These are phyloP conservation scores for Gulo gulo DNA, from an alignment of 2,113 vertebrate genomes.

Conservation along the genomic window DNA sequence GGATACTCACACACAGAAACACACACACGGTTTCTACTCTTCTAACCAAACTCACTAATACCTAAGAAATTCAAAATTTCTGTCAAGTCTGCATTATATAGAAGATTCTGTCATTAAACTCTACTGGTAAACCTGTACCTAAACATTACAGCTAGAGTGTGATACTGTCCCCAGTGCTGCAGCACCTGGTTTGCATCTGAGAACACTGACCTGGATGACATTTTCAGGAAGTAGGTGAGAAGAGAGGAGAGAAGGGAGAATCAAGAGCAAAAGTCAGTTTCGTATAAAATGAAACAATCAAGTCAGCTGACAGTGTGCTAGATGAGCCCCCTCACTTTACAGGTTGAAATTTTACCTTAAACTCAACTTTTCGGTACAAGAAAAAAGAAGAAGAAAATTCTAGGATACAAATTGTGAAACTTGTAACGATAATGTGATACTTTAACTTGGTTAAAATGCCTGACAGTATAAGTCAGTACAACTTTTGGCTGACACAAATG, in stretches of 20 bases:
- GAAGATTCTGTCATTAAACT: background rate
- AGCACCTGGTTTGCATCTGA: slow-evolving; percentile 21
- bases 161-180: background rate
- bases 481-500: slow-evolving; percentile 74
- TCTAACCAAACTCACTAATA: background rate
- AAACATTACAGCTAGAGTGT: background rate
- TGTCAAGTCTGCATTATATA: background rate
- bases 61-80: slow-evolving; percentile 5
- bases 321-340: background rate
- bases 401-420: slow-evolving; percentile 61
- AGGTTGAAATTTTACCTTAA: slow-evolving; percentile 63
- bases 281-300: slow-evolving; percentile 60
- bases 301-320: slow-evolving; percentile 9
- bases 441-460: slow-evolving; percentile 34
- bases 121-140: background rate
- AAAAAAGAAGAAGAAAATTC: slow-evolving; percentile 34
- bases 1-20: background rate
- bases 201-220: slow-evolving; percentile 13
- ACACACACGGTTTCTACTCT: background rate
- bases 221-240: slow-evolving; percentile 51
- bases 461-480: slow-evolving; percentile 47
- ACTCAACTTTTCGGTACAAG: slow-evolving; percentile 17
- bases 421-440: slow-evolving; percentile 32
- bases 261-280: slow-evolving; percentile 45
- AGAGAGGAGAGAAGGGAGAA: background rate